Evolutionary conservation across 2,888 invertebrate species (phyloP).

Genomic region (Noctua pronuba): DNA sequence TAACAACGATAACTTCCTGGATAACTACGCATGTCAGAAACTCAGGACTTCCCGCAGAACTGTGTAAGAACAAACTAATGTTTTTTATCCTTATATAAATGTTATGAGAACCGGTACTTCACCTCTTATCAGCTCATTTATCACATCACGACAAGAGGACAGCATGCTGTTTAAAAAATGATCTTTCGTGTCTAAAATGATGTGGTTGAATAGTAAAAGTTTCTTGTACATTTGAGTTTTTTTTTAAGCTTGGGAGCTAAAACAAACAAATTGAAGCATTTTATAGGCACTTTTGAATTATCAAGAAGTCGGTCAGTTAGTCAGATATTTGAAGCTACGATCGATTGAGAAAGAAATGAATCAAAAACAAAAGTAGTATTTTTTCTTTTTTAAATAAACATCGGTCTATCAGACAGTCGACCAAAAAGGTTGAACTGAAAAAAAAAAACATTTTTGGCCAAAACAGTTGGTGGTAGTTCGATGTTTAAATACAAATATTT

Average conservation of each 20-base stretch:
- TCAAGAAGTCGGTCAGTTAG: not conserved
- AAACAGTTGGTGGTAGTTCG: slow-evolving; percentile 19
- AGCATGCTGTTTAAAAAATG: slow-evolving; percentile 60
- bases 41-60: slow-evolving; percentile 43
- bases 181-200: slow-evolving; percentile 57
- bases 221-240: slow-evolving; percentile 21
- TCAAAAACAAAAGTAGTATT: not conserved
- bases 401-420: not conserved
- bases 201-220: slow-evolving; percentile 20
- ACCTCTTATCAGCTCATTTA: slow-evolving; percentile 58
- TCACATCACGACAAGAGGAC: slow-evolving; percentile 58
- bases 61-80: slow-evolving; percentile 4
- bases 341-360: not conserved
- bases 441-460: slow-evolving; percentile 2
- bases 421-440: slow-evolving; percentile 21
- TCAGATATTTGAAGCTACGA: not conserved
- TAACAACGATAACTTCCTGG: slow-evolving; percentile 1
- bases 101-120: slow-evolving; percentile 53
- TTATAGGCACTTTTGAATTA: not conserved
- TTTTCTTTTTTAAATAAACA: no score
- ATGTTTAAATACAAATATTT: not conserved
- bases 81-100: slow-evolving; percentile 53
- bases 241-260: slow-evolving; percentile 3
- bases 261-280: not conserved
- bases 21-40: slow-evolving; percentile 3